Evolutionary conservation across 2,888 invertebrate genomes (phyloP), one percentile per base, ranked within the genome.

Genomic region (Phyto melanocephala): DNA sequence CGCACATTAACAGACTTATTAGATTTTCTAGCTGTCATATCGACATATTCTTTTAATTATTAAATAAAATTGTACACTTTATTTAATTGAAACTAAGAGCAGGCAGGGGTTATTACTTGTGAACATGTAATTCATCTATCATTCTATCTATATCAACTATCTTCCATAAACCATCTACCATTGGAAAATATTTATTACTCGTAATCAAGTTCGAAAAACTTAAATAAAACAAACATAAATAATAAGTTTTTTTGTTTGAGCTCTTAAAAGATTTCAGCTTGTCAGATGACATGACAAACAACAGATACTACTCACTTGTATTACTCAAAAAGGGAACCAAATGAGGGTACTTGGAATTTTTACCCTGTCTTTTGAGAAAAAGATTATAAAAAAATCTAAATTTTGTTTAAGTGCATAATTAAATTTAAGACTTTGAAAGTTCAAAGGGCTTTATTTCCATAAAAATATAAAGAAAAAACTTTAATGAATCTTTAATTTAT

Each of bases 361-460:
- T 45, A 10, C 17, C 7, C 13, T 6, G 4, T 47, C 7, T 42
- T 13, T 60, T 35, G 5, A 6, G 22, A 54, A 17, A 58, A n/a
- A 8, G 60, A n/a, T 13, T 11, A 58, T 11, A 37, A 13, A 1
- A 6, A 50, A 75, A 67, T 65, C 45, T 28, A 58, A n/a, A 35
- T 35, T 40, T 40, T 37, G 47, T 67, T 67, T 67, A 60, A 79
- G 60, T 67, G 79, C 67, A 80, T 74, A 67, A 74, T 74, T 74
- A 62, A 80, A 67, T 60, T 54, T 24, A 3, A 77, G 70, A 79
- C n/a, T 60, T 79, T 42, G 22, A 62, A 62, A 72, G 79, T 74
- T 74, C 72, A 80, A 22, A 54, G 67, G 72, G 67, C 60, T 60
- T 67, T 24, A 52, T 52, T 42, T 10, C 35, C 70, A 62, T 54